Percentiles rank a stretch among this genome's conserved stretches.
Evolutionary conservation across 1,140 invertebrate genomes (phyloP).

Genomic region (Harlomillsia oculata): DNA sequence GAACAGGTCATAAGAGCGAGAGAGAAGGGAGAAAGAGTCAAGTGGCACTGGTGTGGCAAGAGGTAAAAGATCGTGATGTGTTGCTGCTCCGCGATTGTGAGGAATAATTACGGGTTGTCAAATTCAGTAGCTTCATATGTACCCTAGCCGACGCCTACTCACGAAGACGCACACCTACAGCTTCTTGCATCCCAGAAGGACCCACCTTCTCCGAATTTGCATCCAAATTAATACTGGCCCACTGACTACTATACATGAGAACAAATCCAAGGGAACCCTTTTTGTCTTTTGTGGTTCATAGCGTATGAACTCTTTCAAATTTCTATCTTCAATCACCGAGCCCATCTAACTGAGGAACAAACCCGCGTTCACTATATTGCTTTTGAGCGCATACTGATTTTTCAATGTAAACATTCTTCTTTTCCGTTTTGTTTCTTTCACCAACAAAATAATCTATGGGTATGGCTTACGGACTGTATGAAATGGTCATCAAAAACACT

Average conservation of each 20-base stretch:
- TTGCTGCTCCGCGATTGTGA: slow-evolving; percentile 17
- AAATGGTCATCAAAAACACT: no score
- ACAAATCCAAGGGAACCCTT: background rate
- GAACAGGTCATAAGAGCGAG: no score
- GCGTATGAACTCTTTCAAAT: background rate
- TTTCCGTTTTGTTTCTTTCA: no score
- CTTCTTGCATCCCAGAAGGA: slow-evolving; percentile 29
- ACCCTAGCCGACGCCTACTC: slow-evolving; percentile 30
- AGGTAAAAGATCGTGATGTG: slow-evolving; percentile 19
- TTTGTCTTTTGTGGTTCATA: background rate
- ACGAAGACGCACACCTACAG: slow-evolving; percentile 33
- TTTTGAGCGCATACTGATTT: no score
- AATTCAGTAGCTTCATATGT: slow-evolving; percentile 34
- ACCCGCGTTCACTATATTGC: no score
- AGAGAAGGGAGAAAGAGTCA: slow-evolving; percentile 4
- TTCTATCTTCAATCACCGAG: no score
- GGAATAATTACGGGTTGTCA: slow-evolving; percentile 35
- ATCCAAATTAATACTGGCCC: slow-evolving; percentile 23
- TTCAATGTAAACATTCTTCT: no score
- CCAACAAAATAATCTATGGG: no score
- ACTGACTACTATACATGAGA: background rate
- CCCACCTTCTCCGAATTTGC: slow-evolving; percentile 26
- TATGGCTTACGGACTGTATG: no score
- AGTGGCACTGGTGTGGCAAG: slow-evolving; percentile 7
- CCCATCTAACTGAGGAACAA: no score